Percentiles rank a stretch among this genome's conserved stretches.
phyloP scores from a whole-genome alignment of 2,113 vertebrate species.

The Corythaixoides concolor region DNA sequence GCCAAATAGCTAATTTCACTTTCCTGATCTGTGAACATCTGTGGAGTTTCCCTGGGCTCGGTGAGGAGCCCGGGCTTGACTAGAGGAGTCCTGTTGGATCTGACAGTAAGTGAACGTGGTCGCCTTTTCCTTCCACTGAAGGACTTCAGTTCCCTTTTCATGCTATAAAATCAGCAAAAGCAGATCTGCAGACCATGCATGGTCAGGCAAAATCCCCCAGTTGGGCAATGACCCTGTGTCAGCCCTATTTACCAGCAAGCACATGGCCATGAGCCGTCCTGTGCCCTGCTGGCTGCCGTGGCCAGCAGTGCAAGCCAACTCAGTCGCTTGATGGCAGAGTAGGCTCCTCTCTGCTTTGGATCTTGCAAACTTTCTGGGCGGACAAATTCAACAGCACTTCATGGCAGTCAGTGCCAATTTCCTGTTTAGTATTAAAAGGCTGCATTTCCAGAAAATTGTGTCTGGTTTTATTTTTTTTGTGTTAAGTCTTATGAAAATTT shows the following conservation, averaged over 20 bases:
- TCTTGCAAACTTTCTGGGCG: not conserved
- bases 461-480: not conserved
- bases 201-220: not conserved
- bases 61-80: no score
- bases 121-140: not conserved
- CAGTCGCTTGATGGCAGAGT: fast-evolving
- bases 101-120: not conserved
- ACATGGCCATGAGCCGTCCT: fast-evolving
- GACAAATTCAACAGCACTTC: not conserved
- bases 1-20: not conserved
- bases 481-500: not conserved
- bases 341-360: not conserved
- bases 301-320: not conserved
- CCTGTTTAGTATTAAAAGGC: not conserved
- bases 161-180: not conserved
- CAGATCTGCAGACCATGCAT: fast-evolving
- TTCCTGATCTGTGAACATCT: not conserved
- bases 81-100: not conserved
- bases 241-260: not conserved
- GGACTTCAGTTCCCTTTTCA: not conserved
- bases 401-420: not conserved
- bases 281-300: not conserved
- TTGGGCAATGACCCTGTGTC: not conserved
- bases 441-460: conserved; percentile 25
- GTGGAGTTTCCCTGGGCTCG: not conserved